phyloP scores from a whole-genome alignment of 1,140 invertebrate species.

The Lordiphosa clarofinis region DNA sequence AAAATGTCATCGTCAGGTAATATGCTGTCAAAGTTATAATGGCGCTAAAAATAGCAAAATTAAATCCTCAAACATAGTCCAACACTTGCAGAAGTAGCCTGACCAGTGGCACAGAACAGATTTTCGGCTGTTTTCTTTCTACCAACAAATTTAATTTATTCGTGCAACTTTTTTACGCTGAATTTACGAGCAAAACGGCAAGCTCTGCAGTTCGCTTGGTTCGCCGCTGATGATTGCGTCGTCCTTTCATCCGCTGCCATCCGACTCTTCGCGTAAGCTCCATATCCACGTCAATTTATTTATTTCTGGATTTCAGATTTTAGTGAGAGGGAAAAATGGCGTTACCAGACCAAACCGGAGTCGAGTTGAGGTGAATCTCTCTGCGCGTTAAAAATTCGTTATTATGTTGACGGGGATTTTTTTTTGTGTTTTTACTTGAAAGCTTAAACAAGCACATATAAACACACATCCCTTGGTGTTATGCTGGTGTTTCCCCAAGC shows the following conservation, averaged over 20 bases:
- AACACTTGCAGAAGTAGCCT: conserved; percentile 25
- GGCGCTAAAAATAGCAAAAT: conserved; percentile 60
- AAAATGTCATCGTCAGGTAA: conserved; percentile 19
- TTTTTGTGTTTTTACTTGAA: conserved; percentile 78
- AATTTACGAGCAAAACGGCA: conserved; percentile 55
- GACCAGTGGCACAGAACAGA: conserved; percentile 15
- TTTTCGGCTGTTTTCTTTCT: conserved; percentile 34
- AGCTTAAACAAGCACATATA: conserved; percentile 66
- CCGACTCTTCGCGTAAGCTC: conserved; percentile 51
- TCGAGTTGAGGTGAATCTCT: conserved; percentile 20
- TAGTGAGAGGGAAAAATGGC: conserved; percentile 39
- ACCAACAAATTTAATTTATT: conserved; percentile 75
- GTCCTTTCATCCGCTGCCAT: conserved; percentile 16
- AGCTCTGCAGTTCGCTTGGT: conserved; percentile 22
- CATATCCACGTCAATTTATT: conserved; percentile 77
- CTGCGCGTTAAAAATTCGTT: conserved; percentile 76
- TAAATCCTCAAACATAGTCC: conserved; percentile 57
- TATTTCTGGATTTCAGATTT: conserved; percentile 75
- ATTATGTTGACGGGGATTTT: conserved; percentile 77
- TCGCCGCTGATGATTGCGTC: conserved; percentile 54
- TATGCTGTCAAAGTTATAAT: conserved; percentile 54
- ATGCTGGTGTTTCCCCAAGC: conserved; percentile 73
- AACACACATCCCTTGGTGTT: conserved; percentile 57
- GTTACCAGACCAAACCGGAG: conserved; percentile 4
- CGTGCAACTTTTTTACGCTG: conserved; percentile 57